Evolutionary conservation across 2,888 invertebrate genomes (phyloP).

Genomic region (Sminthurides aquaticus): DNA sequence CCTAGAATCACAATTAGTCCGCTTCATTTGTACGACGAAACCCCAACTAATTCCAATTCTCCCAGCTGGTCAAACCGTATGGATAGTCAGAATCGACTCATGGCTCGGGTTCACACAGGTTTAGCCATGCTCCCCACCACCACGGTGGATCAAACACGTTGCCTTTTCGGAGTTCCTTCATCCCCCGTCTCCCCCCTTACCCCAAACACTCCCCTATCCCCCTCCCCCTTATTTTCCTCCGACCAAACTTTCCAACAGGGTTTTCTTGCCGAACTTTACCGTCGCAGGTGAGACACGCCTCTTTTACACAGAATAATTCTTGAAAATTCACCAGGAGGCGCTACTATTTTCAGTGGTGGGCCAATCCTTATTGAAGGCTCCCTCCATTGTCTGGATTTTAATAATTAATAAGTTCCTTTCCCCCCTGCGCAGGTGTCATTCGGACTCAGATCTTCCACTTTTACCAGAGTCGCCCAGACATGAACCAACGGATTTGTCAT

Average conservation of each 20-base stretch:
- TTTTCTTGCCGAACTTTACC: conserved; percentile 41
- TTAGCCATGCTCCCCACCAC: conserved; percentile 48
- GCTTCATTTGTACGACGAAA: conserved; percentile 18
- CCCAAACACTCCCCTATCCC: conserved; percentile 47
- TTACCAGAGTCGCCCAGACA: conserved; percentile 46
- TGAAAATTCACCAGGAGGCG: no score
- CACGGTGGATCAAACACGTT: conserved; percentile 47
- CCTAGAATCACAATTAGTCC: conserved; percentile 45
- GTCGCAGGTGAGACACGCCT: conserved; percentile 46
- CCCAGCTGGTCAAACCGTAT: conserved; percentile 45
- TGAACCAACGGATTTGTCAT: conserved; percentile 46
- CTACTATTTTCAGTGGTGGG: no score
- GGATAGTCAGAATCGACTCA: conserved; percentile 54
- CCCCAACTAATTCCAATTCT: conserved; percentile 28
- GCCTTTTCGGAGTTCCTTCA: conserved; percentile 48
- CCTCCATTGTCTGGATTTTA: no score
- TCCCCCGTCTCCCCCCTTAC: conserved; percentile 55
- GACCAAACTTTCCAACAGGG: conserved; percentile 53
- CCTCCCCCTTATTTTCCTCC: conserved; percentile 50
- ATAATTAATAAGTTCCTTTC: no score
- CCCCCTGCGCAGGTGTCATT: conserved; percentile 57
- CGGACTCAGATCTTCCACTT: conserved; percentile 58
- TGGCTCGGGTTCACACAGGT: conserved; percentile 46
- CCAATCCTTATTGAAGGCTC: no score
- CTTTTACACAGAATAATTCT: no score